Evolutionary conservation across 2,888 invertebrate genomes (phyloP).

Genomic region (Phlogophora meticulosa): DNA sequence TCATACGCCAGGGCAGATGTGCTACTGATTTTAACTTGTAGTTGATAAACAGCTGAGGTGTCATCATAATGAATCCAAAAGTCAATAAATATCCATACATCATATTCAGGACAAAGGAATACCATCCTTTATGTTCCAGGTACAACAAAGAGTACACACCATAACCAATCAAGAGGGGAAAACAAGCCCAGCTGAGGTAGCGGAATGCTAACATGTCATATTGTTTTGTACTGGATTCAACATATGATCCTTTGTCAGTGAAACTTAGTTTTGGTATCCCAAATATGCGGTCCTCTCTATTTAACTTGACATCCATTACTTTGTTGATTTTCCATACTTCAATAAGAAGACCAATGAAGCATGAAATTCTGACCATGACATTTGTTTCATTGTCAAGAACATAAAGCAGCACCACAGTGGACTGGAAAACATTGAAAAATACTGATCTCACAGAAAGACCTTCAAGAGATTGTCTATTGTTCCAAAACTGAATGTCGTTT

Average conservation of each 20-base stretch:
- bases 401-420: conserved; percentile 98
- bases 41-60: conserved; percentile 99
- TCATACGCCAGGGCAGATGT: conserved; percentile 99
- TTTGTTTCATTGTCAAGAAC: conserved; percentile 99
- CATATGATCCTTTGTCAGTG: conserved; percentile 99
- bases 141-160: conserved; percentile 98
- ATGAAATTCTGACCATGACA: conserved; percentile 98
- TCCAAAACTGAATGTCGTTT: conserved; percentile 99
- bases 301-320: conserved; percentile 95
- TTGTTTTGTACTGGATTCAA: conserved; percentile 97
- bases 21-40: conserved; percentile 99
- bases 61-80: conserved; percentile 99
- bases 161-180: conserved; percentile 98
- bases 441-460: conserved; percentile 99
- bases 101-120: conserved; percentile 99
- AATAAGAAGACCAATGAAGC: conserved; percentile 98
- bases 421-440: conserved; percentile 99
- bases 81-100: conserved; percentile 99
- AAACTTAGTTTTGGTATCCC: conserved; percentile 96
- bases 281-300: conserved; percentile 94
- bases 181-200: conserved; percentile 98
- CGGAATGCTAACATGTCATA: conserved; percentile 99
- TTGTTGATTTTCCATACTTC: conserved; percentile 99
- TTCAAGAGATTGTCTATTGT: conserved; percentile 98
- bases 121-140: conserved; percentile 99